These are phyloP conservation scores for Propithecus coquereli DNA, from an alignment of 2,113 vertebrate genomes.

Conservation along the genomic window DNA sequence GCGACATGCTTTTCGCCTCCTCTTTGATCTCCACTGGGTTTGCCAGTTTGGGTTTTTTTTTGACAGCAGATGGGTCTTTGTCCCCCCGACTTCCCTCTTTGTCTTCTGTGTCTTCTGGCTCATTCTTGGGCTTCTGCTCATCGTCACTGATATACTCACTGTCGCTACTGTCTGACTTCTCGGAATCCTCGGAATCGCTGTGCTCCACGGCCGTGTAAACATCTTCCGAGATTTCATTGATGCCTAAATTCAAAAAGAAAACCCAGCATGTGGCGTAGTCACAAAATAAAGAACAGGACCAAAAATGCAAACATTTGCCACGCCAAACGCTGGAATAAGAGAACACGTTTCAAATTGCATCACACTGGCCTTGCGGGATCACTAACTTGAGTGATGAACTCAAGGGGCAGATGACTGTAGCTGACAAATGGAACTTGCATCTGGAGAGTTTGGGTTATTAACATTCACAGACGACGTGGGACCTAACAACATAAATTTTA, in stretches of 20 bases:
- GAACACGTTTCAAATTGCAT: neutral
- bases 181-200: slow-evolving; percentile 96
- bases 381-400: neutral
- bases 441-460: neutral
- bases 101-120: slow-evolving; percentile 85
- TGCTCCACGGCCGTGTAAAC: slow-evolving; percentile 94
- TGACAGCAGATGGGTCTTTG: slow-evolving; percentile 81
- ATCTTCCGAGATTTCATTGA: slow-evolving; percentile 97
- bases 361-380: neutral
- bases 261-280: neutral
- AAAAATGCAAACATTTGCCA: neutral
- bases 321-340: neutral
- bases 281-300: neutral
- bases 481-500: neutral
- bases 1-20: slow-evolving; percentile 81
- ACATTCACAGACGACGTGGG: neutral
- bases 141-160: slow-evolving; percentile 94
- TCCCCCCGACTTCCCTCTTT: slow-evolving; percentile 87
- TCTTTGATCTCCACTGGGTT: slow-evolving; percentile 87
- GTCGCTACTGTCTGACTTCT: slow-evolving; percentile 96
- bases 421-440: neutral
- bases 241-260: slow-evolving; percentile 86
- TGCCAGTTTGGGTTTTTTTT: slow-evolving; percentile 85
- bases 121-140: slow-evolving; percentile 92
- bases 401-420: neutral